Evolutionary conservation across 2,888 invertebrate genomes (phyloP).

Genomic region (Alloplasta piceator): DNA sequence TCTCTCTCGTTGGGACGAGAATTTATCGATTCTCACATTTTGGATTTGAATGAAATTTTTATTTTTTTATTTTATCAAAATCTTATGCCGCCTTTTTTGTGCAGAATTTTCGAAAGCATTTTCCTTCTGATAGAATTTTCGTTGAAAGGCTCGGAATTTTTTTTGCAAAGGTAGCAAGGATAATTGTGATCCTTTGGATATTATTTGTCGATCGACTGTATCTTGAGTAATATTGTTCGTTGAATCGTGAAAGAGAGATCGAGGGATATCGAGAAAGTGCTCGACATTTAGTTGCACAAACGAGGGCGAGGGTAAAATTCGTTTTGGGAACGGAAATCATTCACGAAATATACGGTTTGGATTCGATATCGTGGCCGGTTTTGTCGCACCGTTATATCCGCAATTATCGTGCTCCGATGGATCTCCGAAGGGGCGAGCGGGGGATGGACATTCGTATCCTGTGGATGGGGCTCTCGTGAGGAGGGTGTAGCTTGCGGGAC

Average conservation of each 20-base stretch:
- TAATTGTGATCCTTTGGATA: too few species aligned
- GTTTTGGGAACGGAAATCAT: constrained; percentile 67
- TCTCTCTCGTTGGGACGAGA: too few species aligned
- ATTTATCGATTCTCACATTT: too few species aligned
- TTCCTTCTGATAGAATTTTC: too few species aligned
- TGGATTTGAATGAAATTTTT: too few species aligned
- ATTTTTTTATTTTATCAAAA: too few species aligned
- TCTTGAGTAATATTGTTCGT: not conserved
- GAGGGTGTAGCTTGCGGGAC: constrained; percentile 56
- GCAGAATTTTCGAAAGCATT: too few species aligned
- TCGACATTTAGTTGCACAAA: not conserved
- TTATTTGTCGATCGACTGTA: too few species aligned
- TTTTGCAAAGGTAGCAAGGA: too few species aligned
- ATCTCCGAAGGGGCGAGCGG: constrained; percentile 62
- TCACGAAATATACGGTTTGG: constrained; percentile 65
- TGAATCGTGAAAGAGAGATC: constrained; percentile 26
- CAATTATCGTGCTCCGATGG: constrained; percentile 81
- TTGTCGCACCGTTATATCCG: constrained; percentile 82
- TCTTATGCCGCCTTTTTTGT: too few species aligned
- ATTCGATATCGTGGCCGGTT: constrained; percentile 76
- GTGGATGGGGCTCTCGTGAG: constrained; percentile 37
- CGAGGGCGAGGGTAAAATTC: constrained; percentile 25
- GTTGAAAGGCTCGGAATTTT: too few species aligned
- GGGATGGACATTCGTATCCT: constrained; percentile 65
- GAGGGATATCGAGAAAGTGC: constrained; percentile 17